Evolutionary conservation across 2,888 invertebrate genomes (phyloP), one percentile per base, ranked within the genome.

Genomic region (Standfussiana lucernea): DNA sequence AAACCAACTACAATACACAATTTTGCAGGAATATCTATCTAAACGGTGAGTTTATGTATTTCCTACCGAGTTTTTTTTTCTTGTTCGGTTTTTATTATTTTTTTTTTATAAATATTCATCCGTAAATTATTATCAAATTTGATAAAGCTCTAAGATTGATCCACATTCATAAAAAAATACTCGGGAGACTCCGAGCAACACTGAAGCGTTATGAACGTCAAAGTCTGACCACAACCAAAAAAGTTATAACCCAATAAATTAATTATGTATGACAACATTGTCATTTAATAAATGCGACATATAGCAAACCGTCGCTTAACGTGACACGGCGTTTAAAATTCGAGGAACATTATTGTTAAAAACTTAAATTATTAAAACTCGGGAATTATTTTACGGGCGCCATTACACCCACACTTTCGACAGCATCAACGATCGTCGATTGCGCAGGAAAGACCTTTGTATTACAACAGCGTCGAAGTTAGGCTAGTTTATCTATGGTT

Each of bases 91-190:
- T 86, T 85, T 86, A 8, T 86, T 86, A 89, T 84, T 87, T 85
- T 89, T 92, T 91, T 92, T 93, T 92, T 94, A 95, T 95, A 95
- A 95, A 95, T 95, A 95, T 94, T 92, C 92, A 92, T 94, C 92
- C 94, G 91, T 96, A 96, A 96, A 96, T 96, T 96, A 96, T 96
- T 96, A 96, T 96, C 96, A 96, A 96, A 96, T 96, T 96, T 94
- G 95, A 96, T 96, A 96, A 96, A 96, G 96, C 96, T 96, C 96
- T 96, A 96, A 94, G 91, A 95, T 96, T 96, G 96, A 93, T 96
- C 96, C 96, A 95, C 96, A 94, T 96, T 95, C 95, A 93, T 91
- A 93, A 95, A 95, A 95, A 94, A 92, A 90, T 90, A 91, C 91
- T 92, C 90, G 86, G 86, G 68, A 74, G 67, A 72, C 77, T 74